Evolutionary conservation across 2,797 vertebrate species (phyloP).

Genomic region (Enteromius thamalakanensis): DNA sequence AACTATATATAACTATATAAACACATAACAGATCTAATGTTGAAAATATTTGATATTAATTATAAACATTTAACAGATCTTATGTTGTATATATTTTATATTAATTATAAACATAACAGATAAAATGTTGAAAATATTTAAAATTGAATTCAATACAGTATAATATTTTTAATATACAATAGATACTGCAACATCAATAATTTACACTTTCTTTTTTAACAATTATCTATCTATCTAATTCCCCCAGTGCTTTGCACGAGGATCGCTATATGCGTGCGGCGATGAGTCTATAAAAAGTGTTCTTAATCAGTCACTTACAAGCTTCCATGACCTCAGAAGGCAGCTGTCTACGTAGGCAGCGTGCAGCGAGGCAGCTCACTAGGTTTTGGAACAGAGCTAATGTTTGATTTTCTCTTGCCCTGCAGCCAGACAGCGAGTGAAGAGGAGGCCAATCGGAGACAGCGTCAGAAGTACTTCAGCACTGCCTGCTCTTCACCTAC

Average conservation of each 20-base stretch:
- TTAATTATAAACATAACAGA: too few relatives aligned
- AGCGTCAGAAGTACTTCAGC: constrained; percentile 11
- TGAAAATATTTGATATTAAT: too few relatives aligned
- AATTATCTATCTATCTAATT: too few relatives aligned
- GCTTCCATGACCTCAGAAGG: constrained; percentile 25
- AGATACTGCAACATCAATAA: too few relatives aligned
- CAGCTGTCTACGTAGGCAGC: constrained; percentile 27
- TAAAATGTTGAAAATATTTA: too few relatives aligned
- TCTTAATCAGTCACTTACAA: constrained; percentile 17
- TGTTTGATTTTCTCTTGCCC: constrained; percentile 38
- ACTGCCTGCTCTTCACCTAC: constrained; percentile 22
- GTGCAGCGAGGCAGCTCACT: constrained; percentile 1
- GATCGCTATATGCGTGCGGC: background rate
- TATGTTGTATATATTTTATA: too few relatives aligned
- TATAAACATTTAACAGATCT: background rate
- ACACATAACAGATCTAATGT: background rate
- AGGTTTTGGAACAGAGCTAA: constrained; percentile 27
- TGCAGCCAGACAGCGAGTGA: constrained; percentile 25
- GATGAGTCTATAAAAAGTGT: background rate
- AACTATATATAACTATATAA: background rate
- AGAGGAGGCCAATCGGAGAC: constrained; percentile 17
- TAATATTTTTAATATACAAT: too few relatives aligned
- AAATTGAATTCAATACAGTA: too few relatives aligned
- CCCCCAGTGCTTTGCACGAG: background rate
- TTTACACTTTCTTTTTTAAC: too few relatives aligned